These are phyloP conservation scores for Hypsibius dujardini DNA, from an alignment of 1,140 invertebrate genomes.

Conservation along the genomic window DNA sequence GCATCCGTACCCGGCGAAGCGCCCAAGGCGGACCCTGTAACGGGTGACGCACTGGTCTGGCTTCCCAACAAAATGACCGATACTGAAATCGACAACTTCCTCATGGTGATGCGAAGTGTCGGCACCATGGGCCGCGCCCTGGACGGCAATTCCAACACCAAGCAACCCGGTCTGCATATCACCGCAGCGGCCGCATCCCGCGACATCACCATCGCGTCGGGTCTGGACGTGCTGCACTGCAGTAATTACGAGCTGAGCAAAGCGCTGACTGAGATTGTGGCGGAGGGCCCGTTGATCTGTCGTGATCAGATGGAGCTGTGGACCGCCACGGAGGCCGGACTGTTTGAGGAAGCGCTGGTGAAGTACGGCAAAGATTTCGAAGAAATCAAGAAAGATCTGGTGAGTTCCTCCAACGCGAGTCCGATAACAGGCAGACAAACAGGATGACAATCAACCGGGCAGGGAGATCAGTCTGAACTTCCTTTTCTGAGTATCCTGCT, in stretches of 20 bases:
- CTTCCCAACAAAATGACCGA: slow-evolving; percentile 78
- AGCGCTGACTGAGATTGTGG: slow-evolving; percentile 80
- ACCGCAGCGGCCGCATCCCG: slow-evolving; percentile 92
- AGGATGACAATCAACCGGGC: neutral
- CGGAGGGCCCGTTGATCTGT: slow-evolving; percentile 86
- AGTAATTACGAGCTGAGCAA: slow-evolving; percentile 73
- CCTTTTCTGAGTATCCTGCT: slow-evolving; percentile 21
- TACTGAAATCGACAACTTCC: slow-evolving; percentile 93
- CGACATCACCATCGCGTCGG: slow-evolving; percentile 91
- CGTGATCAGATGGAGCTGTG: slow-evolving; percentile 99
- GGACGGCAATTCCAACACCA: slow-evolving; percentile 90
- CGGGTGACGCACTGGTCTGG: slow-evolving; percentile 70
- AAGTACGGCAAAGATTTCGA: slow-evolving; percentile 99
- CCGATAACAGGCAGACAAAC: neutral
- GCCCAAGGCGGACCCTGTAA: slow-evolving; percentile 26
- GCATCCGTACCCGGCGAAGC: slow-evolving; percentile 18
- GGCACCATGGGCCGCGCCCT: slow-evolving; percentile 95
- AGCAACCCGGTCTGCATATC: slow-evolving; percentile 95
- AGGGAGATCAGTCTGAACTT: neutral
- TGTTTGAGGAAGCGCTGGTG: slow-evolving; percentile 93
- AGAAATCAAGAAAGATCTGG: slow-evolving; percentile 92
- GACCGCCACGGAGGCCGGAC: slow-evolving; percentile 93
- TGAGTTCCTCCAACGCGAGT: slow-evolving; percentile 41
- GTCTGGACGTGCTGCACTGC: slow-evolving; percentile 90
- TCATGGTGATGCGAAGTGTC: slow-evolving; percentile 72